A percentile compares a stretch with the other conserved stretches of the same genome.
These are phyloP conservation scores for Eristalinus sepulchralis DNA, from an alignment of 2,888 invertebrate genomes.

Conservation along the genomic window DNA sequence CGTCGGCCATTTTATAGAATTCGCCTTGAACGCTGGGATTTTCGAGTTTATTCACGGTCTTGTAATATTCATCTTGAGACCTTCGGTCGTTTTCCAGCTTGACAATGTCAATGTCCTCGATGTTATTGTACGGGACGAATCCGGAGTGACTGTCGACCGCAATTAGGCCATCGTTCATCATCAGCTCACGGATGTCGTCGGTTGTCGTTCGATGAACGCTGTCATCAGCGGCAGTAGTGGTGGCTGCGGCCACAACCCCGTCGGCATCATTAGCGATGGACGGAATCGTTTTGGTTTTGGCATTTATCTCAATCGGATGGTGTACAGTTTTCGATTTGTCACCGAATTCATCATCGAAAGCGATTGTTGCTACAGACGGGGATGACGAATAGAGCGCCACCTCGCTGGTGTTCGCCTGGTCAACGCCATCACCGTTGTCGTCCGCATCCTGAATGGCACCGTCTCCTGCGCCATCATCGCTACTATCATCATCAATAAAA, in stretches of 20 bases:
- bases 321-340: slow-evolving; percentile 66
- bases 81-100: slow-evolving; percentile 75
- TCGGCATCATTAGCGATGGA: slow-evolving; percentile 38
- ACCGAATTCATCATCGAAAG: slow-evolving; percentile 58
- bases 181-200: slow-evolving; percentile 75
- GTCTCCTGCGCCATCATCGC: slow-evolving; percentile 64
- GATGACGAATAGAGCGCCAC: slow-evolving; percentile 54
- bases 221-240: slow-evolving; percentile 11
- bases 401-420: neutral
- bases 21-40: neutral
- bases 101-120: slow-evolving; percentile 78
- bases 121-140: slow-evolving; percentile 54
- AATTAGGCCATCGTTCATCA: slow-evolving; percentile 78
- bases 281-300: slow-evolving; percentile 32
- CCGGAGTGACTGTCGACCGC: slow-evolving; percentile 62
- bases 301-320: slow-evolving; percentile 75
- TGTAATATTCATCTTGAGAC: slow-evolving; percentile 77
- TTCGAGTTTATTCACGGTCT: slow-evolving; percentile 72
- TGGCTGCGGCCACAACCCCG: neutral
- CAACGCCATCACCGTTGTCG: slow-evolving; percentile 10
- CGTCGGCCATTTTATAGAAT: neutral
- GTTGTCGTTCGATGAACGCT: slow-evolving; percentile 21
- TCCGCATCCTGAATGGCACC: slow-evolving; percentile 41
- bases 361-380: slow-evolving; percentile 59
- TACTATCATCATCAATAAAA: slow-evolving; percentile 67